These are phyloP conservation scores for Gymnogyps californianus DNA, from an alignment of 2,113 vertebrate genomes.

Conservation along the genomic window DNA sequence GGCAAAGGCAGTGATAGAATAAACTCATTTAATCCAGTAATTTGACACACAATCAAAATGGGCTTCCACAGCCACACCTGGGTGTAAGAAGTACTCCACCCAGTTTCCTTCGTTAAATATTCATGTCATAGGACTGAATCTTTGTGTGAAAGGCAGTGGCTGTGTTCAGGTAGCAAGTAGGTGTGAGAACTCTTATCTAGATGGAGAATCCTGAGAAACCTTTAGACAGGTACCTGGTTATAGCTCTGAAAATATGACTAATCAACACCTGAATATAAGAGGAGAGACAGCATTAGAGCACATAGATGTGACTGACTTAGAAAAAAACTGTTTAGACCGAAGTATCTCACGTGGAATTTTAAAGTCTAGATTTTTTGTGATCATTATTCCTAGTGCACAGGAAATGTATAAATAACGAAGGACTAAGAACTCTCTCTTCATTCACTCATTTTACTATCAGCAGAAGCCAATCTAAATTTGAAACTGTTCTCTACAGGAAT, in stretches of 20 bases:
- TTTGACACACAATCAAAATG: slow-evolving; percentile 55
- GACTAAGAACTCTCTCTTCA: not conserved
- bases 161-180: slow-evolving; percentile 44
- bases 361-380: not conserved
- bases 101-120: slow-evolving; percentile 54
- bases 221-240: slow-evolving; percentile 3
- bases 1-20: slow-evolving; percentile 12
- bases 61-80: slow-evolving; percentile 51
- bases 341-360: not conserved
- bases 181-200: slow-evolving; percentile 69
- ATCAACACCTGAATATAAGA: slow-evolving; percentile 34
- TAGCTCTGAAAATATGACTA: slow-evolving; percentile 37
- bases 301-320: not conserved
- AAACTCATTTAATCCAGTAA: slow-evolving; percentile 47
- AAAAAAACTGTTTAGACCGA: not conserved
- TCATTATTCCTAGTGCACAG: not conserved
- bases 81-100: slow-evolving; percentile 55
- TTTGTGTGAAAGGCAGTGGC: slow-evolving; percentile 45
- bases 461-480: not conserved
- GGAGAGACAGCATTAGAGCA: not conserved
- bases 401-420: not conserved
- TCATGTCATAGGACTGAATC: slow-evolving; percentile 43
- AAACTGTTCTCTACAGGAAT: not conserved
- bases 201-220: slow-evolving; percentile 55
- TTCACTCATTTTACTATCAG: not conserved